Base-by-base conservation (phyloP, 2,797 vertebrate genomes). In the Babyrousa celebensis region DNA sequence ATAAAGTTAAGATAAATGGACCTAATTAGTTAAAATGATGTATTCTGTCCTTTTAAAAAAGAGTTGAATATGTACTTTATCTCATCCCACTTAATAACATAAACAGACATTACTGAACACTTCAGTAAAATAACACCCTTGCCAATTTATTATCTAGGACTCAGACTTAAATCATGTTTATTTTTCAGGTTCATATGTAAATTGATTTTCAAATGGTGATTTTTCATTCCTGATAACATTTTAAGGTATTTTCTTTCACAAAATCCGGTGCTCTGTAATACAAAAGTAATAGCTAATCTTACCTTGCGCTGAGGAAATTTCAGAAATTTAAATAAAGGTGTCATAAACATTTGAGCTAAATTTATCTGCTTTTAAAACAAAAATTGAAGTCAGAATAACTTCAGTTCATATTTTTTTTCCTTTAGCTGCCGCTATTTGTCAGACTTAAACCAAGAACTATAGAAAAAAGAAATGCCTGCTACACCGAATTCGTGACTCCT, bases 1-100 rank as follows among this genome's bases (percentile, higher is more conserved):
- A 93, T 71, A 97, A 96, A 82, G 29, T 88, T 95, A 95, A 97
- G 83, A 89, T 93, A 96, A 96, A 97, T 93, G 65, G 71, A 48
- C 36, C 56, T 93, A 91, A 95, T 96, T 91, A 93, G 58, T 95
- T 96, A 91, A 95, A 90, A 97, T 52, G 89, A 96, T 96, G 6
- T 85, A 85, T 91, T 95, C 62, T 86, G 29, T 89, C 20, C 3
- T 91, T 85, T 63, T 9, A 10, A 77, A 67, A 88, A 91, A 65
- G 1, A 58, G 43, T 84, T 93, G 52, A 84, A 56, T 77, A 79
- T 85, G 27, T 56, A 91, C 43, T 93, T 94, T 89, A 87, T 91
- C 77, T 94, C 48, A 80, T 91, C 52, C 77, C n/a, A 77, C 79
- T 71, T 94, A 93, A 95, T 94, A 92, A 96, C 82, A 97, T 95